Evolutionary conservation across 2,888 invertebrate species (phyloP), one percentile per base, ranked within the genome.

Genomic region (Agriopis leucophaearia): DNA sequence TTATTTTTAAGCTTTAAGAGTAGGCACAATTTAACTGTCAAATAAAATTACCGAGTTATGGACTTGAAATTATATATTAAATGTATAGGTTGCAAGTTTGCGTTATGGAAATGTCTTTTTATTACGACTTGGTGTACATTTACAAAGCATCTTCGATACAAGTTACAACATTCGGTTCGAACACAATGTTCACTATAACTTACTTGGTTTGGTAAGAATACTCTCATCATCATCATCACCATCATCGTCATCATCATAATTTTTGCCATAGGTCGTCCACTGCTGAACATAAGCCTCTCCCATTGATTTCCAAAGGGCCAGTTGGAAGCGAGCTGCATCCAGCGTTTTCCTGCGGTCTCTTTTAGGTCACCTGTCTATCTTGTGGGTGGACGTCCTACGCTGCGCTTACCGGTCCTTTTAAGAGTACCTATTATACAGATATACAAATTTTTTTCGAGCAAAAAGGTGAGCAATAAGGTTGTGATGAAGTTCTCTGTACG

Each of bases 131-230:
- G 70, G 64, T 56, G 60, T 63, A 69, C 74, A 77, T 76, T 73
- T 77, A 79, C 79, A 78, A 78, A 69, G 70, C 70, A 75, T 75
- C 70, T 75, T 69, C 71, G 72, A 78, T 79, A 76, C 71, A 65
- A 72, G 71, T 73, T 72, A 66, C 61, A 63, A 70, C 51, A 62
- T 51, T 45, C 54, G 16, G 42, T 35, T 47, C 9, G 36, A 36
- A 65, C 62, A 58, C 69, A 66, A 60, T 57, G 56, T 61, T 18
- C 6, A 45, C 44, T 57, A 13, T 61, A 51, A 56, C 1, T 61
- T 65, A 58, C 58, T 56, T 16, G 48, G n/a, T 1, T 50, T 35
- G 12, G 35, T 10, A 35, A 7, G 35, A 42, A 16, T 38, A 27
- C 27, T 16, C 18, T 40, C 18, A 47, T 36, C 16, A 47, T 44